Percentiles rank a stretch among this genome's conserved stretches.
Conservation (phyloP, 1,140 invertebrate genomes). For the Apis laboriosa region DNA sequence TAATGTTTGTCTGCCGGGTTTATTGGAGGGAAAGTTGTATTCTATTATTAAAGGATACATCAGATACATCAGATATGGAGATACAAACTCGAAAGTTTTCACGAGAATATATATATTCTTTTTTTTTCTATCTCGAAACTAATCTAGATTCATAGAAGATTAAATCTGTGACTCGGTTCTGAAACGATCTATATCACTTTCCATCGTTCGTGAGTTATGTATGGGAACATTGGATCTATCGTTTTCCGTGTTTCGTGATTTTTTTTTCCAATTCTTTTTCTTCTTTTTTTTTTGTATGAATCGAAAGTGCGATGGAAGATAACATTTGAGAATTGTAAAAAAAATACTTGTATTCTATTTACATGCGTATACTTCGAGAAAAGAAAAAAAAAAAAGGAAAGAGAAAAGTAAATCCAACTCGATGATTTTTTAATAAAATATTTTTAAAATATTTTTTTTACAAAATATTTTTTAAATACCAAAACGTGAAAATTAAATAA, state of each 20-base stretch:
- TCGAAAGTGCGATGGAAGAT: background rate
- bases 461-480: no score
- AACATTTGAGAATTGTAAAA: background rate
- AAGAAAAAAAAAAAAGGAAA: background rate
- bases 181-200: slow-evolving; percentile 23
- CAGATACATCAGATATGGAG: background rate
- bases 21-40: background rate
- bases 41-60: background rate
- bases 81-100: no score
- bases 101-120: background rate
- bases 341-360: background rate
- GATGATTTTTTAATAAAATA: background rate
- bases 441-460: no score
- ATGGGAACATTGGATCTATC: background rate
- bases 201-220: slow-evolving; percentile 6
- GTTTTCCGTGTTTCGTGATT: background rate
- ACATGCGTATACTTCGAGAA: background rate
- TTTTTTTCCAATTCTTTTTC: no score
- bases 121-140: background rate
- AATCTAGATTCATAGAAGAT: slow-evolving; percentile 35
- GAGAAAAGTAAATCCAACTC: background rate
- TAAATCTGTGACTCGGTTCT: slow-evolving; percentile 14
- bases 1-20: background rate
- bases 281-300: background rate
- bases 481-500: no score